A percentile compares a stretch with the other conserved stretches of the same genome.
Evolutionary conservation across 2,797 vertebrate genomes (phyloP).

Genomic region (Echiichthys vipera): DNA sequence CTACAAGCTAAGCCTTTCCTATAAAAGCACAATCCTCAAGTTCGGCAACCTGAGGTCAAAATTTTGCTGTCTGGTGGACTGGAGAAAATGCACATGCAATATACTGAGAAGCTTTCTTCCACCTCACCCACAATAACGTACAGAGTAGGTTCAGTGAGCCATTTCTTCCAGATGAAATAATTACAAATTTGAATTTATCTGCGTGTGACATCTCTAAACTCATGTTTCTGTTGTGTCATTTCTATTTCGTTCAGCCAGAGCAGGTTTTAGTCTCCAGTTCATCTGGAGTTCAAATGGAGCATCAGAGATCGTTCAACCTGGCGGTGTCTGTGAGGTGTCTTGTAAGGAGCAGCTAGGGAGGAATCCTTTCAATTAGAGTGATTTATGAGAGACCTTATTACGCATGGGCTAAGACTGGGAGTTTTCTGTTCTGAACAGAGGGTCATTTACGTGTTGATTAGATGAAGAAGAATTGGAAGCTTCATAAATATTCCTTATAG

Average conservation of each 20-base stretch:
- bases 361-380: slow-evolving; percentile 94
- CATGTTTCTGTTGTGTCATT: slow-evolving; percentile 56
- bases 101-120: background rate
- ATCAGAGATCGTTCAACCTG: slow-evolving; percentile 81
- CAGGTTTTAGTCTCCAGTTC: slow-evolving; percentile 70
- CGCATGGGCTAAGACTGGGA: slow-evolving; percentile 76
- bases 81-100: background rate
- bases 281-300: slow-evolving; percentile 79
- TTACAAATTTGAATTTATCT: slow-evolving; percentile 57
- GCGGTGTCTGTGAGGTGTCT: slow-evolving; percentile 89
- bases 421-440: slow-evolving; percentile 62
- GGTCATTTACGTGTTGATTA: slow-evolving; percentile 82
- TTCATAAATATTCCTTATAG: slow-evolving; percentile 58
- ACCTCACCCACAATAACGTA: background rate
- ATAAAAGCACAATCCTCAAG: background rate
- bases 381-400: slow-evolving; percentile 94
- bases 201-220: slow-evolving; percentile 24
- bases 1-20: background rate
- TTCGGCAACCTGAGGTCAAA: background rate
- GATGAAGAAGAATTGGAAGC: slow-evolving; percentile 83
- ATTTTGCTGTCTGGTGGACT: background rate
- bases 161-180: slow-evolving; percentile 45
- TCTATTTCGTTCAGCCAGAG: slow-evolving; percentile 45
- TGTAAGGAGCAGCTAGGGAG: slow-evolving; percentile 92
- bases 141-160: background rate